Conservation (phyloP, 1,140 invertebrate species). For the Bombus impatiens region DNA sequence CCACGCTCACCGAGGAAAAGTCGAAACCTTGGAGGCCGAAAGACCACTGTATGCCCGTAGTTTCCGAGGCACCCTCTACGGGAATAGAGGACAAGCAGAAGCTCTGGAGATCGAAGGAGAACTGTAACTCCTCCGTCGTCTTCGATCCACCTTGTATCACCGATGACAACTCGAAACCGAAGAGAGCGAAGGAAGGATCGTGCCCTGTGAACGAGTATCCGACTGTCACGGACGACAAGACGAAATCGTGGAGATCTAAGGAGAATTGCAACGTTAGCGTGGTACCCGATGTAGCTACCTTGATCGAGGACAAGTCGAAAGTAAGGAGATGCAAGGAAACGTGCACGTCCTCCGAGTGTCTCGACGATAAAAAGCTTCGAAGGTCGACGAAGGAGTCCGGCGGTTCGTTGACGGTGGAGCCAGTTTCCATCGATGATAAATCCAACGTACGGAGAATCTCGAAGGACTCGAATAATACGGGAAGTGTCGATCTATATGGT, state of each 20-base stretch:
- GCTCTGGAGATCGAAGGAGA: slow-evolving; percentile 20
- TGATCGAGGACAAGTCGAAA: slow-evolving; percentile 14
- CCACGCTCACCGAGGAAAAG: slow-evolving; percentile 58
- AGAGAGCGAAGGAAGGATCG: slow-evolving; percentile 7
- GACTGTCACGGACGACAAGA: not conserved
- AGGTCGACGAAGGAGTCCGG: slow-evolving; percentile 11
- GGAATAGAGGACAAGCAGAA: slow-evolving; percentile 34
- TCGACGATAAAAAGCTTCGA: not conserved
- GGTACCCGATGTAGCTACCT: not conserved
- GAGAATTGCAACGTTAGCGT: not conserved
- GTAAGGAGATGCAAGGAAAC: not conserved
- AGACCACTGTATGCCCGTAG: slow-evolving; percentile 47
- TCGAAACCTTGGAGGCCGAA: slow-evolving; percentile 67
- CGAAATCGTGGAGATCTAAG: not conserved
- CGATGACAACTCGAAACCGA: slow-evolving; percentile 21
- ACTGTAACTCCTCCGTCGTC: not conserved
- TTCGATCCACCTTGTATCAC: not conserved
- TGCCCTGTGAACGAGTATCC: not conserved
- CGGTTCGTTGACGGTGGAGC: not conserved
- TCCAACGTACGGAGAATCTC: not conserved
- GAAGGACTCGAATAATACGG: not conserved
- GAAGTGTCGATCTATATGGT: not conserved
- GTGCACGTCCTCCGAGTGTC: slow-evolving; percentile 6
- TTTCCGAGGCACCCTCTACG: slow-evolving; percentile 64
- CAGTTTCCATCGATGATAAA: not conserved